A percentile compares a stretch with the other conserved stretches of the same genome.
phyloP scores from a whole-genome alignment of 2,888 invertebrate species.

The Eilema griseolum region DNA sequence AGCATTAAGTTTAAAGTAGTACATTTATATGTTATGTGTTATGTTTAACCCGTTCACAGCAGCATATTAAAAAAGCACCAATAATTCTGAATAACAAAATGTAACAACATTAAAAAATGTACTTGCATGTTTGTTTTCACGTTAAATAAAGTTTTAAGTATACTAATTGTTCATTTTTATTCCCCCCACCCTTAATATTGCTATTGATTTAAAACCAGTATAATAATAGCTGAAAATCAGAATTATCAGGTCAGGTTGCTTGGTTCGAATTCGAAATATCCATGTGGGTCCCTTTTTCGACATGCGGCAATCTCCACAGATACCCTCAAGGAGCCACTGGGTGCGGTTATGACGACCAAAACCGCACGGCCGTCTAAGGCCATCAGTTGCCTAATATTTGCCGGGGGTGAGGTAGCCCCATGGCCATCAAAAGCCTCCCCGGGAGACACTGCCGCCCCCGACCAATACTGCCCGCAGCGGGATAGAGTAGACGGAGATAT shows the following conservation, averaged over 20 bases:
- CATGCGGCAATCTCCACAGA: too few species aligned
- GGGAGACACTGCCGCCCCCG: too few species aligned
- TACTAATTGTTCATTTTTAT: slow-evolving; percentile 42
- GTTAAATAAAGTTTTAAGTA: slow-evolving; percentile 76
- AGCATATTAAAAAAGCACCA: slow-evolving; percentile 75
- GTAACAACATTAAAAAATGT: slow-evolving; percentile 78
- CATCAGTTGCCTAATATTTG: too few species aligned
- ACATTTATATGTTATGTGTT: slow-evolving; percentile 58
- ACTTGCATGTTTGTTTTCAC: slow-evolving; percentile 84
- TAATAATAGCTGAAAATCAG: not conserved
- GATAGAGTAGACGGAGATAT: too few species aligned
- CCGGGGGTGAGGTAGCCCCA: too few species aligned
- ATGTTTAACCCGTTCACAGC: slow-evolving; percentile 76
- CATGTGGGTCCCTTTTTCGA: too few species aligned
- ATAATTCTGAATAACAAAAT: slow-evolving; percentile 65
- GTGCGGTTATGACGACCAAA: too few species aligned
- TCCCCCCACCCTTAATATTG: slow-evolving; percentile 2
- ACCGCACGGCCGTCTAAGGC: too few species aligned
- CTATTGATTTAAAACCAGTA: not conserved
- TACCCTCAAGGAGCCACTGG: too few species aligned
- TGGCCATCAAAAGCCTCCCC: too few species aligned
- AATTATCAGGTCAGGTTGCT: not conserved
- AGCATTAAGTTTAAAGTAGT: slow-evolving; percentile 63
- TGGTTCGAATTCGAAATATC: too few species aligned
- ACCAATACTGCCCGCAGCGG: too few species aligned